phyloP scores from a whole-genome alignment of 1,140 invertebrate genomes.

The Bombus balteatus region DNA sequence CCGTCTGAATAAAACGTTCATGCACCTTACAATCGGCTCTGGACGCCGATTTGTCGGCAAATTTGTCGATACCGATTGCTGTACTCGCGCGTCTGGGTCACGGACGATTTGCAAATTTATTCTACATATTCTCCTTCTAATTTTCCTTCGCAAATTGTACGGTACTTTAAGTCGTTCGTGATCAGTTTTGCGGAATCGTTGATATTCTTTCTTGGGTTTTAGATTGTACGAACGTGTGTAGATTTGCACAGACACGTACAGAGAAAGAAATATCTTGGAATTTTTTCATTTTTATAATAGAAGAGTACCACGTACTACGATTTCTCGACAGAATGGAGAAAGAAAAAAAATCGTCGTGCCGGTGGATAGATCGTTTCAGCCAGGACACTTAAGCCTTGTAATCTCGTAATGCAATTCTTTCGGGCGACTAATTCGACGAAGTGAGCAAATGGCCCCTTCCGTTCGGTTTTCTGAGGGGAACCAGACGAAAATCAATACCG shows the following conservation, averaged over 20 bases:
- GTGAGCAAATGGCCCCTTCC: slow-evolving; percentile 62
- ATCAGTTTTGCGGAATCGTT: no score
- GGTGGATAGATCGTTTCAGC: neutral
- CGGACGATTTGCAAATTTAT: slow-evolving; percentile 18
- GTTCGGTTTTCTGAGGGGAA: slow-evolving; percentile 33
- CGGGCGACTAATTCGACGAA: slow-evolving; percentile 62
- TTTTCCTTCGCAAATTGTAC: neutral
- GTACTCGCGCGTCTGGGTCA: slow-evolving; percentile 17
- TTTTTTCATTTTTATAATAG: neutral
- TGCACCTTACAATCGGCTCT: slow-evolving; percentile 21
- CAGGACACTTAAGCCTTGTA: slow-evolving; percentile 48
- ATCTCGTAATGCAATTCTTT: slow-evolving; percentile 69
- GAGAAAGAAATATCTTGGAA: no score
- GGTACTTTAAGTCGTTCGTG: no score
- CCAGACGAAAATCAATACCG: slow-evolving; percentile 66
- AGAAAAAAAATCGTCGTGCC: neutral
- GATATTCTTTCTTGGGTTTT: no score
- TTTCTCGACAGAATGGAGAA: neutral
- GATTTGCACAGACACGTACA: no score
- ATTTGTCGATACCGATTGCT: slow-evolving; percentile 60
- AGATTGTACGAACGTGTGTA: no score
- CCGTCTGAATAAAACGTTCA: slow-evolving; percentile 37
- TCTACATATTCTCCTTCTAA: neutral
- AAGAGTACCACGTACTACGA: no score
- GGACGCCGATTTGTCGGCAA: slow-evolving; percentile 54